Percentiles rank a stretch among this genome's conserved stretches.
phyloP scores from a whole-genome alignment of 2,888 invertebrate species.

The Melanotus villosus region DNA sequence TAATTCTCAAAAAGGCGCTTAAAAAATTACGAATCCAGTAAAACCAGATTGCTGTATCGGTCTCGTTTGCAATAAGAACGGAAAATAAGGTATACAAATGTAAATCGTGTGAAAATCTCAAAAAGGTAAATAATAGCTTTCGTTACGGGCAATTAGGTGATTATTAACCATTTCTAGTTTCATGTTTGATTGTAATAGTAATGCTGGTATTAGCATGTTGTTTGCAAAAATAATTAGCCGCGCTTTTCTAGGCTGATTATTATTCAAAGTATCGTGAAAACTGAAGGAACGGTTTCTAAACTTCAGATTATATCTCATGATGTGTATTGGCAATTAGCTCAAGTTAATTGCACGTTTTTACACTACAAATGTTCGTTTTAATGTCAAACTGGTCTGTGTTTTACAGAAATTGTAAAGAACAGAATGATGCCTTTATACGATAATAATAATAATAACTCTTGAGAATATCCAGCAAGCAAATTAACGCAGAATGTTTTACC shows the following conservation, averaged over 20 bases:
- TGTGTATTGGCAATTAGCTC: conserved; percentile 1
- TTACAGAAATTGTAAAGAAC: neutral
- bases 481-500: neutral
- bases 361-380: neutral
- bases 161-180: neutral
- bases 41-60: no score
- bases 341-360: conserved; percentile 4
- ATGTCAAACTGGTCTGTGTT: neutral
- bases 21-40: no score
- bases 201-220: neutral
- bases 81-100: neutral
- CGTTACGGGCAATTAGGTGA: neutral
- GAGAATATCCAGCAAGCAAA: neutral
- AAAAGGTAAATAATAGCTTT: neutral
- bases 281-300: neutral
- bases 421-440: neutral
- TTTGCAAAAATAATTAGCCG: conserved; percentile 3
- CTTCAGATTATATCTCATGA: conserved; percentile 3
- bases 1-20: conserved; percentile 1
- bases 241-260: neutral
- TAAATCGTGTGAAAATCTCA: neutral
- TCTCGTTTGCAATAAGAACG: neutral
- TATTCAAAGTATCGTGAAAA: conserved; percentile 4
- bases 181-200: neutral
- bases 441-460: neutral